These are phyloP conservation scores for Nyctalus aviator DNA, from an alignment of 2,797 vertebrate genomes.

Conservation along the genomic window DNA sequence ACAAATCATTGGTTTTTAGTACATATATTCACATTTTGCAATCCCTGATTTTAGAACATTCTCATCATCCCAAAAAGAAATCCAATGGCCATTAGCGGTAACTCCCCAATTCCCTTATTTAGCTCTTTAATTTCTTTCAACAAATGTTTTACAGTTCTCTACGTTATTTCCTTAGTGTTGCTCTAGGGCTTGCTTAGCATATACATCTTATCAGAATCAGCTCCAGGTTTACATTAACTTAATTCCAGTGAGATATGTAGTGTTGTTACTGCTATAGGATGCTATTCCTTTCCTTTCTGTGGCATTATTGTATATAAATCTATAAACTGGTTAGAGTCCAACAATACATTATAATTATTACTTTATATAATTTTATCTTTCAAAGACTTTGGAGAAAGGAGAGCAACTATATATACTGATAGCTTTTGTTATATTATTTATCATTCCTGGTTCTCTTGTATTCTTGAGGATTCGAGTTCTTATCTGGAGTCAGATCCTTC, in stretches of 20 bases:
- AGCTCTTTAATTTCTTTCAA: slow-evolving; percentile 22
- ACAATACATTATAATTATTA: slow-evolving; percentile 16
- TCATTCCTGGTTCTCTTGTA: slow-evolving; percentile 38
- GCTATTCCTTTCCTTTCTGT: background rate
- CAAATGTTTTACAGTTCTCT: background rate
- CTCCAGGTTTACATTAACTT: slow-evolving; percentile 26
- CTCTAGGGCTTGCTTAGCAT: background rate
- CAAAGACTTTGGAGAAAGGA: slow-evolving; percentile 15
- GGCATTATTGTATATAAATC: background rate
- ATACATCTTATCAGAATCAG: background rate
- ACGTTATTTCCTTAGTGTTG: background rate
- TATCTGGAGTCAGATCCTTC: slow-evolving; percentile 54
- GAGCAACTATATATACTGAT: background rate
- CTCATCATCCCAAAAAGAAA: slow-evolving; percentile 39
- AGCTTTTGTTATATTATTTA: slow-evolving; percentile 42
- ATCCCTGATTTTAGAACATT: slow-evolving; percentile 57
- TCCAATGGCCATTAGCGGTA: slow-evolving; percentile 7
- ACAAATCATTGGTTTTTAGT: background rate
- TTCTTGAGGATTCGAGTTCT: slow-evolving; percentile 6
- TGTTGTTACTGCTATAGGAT: background rate
- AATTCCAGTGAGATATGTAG: background rate
- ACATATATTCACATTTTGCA: background rate
- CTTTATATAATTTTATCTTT: slow-evolving; percentile 36
- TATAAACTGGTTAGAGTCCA: background rate
- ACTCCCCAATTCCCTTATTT: slow-evolving; percentile 2